Percentiles rank a stretch among this genome's conserved stretches.
These are phyloP conservation scores for Zaprionus obscuricornis DNA, from an alignment of 2,888 invertebrate genomes.

Conservation along the genomic window DNA sequence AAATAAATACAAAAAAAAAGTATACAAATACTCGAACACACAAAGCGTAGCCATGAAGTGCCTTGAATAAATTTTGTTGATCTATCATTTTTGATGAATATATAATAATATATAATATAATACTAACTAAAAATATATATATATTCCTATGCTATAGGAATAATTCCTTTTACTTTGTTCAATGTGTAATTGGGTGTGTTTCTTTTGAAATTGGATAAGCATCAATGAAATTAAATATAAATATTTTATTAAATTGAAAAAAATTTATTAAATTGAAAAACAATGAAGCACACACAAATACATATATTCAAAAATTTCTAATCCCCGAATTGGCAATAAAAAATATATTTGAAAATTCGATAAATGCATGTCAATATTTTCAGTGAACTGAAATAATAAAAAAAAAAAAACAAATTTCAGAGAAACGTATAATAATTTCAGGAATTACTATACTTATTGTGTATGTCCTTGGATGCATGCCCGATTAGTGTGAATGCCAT, in stretches of 20 bases:
- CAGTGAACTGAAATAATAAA: constrained; percentile 31
- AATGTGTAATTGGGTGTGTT: constrained; percentile 17
- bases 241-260: neutral
- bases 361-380: constrained; percentile 43
- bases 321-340: constrained; percentile 37
- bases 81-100: constrained; percentile 25
- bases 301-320: neutral
- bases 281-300: constrained; percentile 24
- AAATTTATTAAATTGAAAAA: constrained; percentile 10
- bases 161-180: constrained; percentile 11
- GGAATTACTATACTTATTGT: constrained; percentile 53
- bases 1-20: constrained; percentile 24
- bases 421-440: constrained; percentile 26
- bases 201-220: too few species aligned
- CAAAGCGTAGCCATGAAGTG: constrained; percentile 32
- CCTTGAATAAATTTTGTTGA: constrained; percentile 30
- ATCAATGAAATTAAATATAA: too few species aligned
- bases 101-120: neutral
- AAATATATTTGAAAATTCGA: constrained; percentile 22
- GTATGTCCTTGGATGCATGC: constrained; percentile 66
- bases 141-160: constrained; percentile 31
- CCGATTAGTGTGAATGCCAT: constrained; percentile 69
- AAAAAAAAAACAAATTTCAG: constrained; percentile 3
- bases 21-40: constrained; percentile 22
- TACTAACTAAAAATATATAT: neutral